A percentile compares a stretch with the other conserved stretches of the same genome.
Evolutionary conservation across 2,888 invertebrate species (phyloP).

Genomic region (Cephus pulcher): DNA sequence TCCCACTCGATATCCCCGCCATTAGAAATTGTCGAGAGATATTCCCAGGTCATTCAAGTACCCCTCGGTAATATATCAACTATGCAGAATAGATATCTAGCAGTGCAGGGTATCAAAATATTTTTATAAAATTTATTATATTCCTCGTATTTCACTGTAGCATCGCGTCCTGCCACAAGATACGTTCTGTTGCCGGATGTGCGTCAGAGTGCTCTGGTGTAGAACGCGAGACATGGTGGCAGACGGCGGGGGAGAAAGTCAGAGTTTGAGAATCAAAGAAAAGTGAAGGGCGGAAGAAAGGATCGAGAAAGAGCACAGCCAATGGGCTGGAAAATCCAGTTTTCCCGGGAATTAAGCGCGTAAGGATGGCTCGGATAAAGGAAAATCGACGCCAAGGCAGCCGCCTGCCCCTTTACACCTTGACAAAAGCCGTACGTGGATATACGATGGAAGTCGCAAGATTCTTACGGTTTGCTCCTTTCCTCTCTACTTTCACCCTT

Average conservation of each 20-base stretch:
- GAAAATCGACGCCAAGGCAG: not conserved
- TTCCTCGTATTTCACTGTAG: not conserved
- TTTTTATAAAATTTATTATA: not conserved
- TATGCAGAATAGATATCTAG: not conserved
- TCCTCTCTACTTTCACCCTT: not conserved
- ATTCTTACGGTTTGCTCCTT: not conserved
- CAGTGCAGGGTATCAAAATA: not conserved
- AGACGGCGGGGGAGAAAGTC: not conserved
- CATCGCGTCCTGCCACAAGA: not conserved
- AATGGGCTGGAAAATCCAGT: slow-evolving; percentile 56
- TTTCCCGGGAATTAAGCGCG: slow-evolving; percentile 48
- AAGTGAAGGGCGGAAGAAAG: not conserved
- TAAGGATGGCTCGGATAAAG: slow-evolving; percentile 8
- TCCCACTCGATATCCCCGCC: not conserved
- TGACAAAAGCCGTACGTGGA: not conserved
- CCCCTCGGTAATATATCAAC: not conserved
- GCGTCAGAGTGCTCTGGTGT: not conserved
- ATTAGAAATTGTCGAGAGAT: not conserved
- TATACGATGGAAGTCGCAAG: not conserved
- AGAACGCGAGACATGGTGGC: too few species aligned
- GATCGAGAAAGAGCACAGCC: not conserved
- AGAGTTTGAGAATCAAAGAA: not conserved
- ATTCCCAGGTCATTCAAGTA: not conserved
- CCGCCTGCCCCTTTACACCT: not conserved
- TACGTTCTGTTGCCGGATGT: not conserved